These are phyloP conservation scores for Elgaria multicarinata DNA, from an alignment of 2,113 vertebrate species.

Conservation along the genomic window DNA sequence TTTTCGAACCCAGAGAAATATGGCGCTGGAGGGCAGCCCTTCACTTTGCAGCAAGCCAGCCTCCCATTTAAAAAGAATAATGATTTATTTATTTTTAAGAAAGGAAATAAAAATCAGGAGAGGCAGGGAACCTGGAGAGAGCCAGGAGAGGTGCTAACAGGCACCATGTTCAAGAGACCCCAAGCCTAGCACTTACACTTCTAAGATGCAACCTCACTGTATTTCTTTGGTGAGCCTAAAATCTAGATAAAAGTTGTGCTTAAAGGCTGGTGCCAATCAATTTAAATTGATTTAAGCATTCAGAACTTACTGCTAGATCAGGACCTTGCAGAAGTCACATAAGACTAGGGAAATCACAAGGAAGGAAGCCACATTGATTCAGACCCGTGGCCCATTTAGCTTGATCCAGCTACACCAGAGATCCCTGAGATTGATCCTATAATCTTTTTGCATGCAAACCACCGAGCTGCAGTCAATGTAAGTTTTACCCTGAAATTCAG, in stretches of 20 bases:
- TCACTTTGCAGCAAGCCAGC: no score
- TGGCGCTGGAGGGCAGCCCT: no score
- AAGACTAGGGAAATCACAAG: neutral
- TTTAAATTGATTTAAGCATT: neutral
- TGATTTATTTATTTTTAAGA: no score
- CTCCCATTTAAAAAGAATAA: no score
- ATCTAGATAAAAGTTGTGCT: neutral
- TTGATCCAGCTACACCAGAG: no score
- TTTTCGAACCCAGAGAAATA: no score
- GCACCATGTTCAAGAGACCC: no score
- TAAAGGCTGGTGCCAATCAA: neutral
- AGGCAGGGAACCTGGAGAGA: no score
- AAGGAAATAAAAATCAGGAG: no score
- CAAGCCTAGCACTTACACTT: no score
- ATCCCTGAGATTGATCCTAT: neutral
- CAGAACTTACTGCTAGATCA: neutral
- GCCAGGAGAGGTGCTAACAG: no score
- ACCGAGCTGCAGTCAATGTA: neutral
- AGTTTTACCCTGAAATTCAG: neutral
- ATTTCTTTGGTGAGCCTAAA: neutral
- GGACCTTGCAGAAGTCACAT: neutral
- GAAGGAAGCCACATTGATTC: neutral
- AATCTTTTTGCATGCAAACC: neutral
- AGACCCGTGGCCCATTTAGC: neutral
- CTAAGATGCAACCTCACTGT: no score